Base-by-base conservation (phyloP, 2,888 invertebrate species). In the Phengaris arion region DNA sequence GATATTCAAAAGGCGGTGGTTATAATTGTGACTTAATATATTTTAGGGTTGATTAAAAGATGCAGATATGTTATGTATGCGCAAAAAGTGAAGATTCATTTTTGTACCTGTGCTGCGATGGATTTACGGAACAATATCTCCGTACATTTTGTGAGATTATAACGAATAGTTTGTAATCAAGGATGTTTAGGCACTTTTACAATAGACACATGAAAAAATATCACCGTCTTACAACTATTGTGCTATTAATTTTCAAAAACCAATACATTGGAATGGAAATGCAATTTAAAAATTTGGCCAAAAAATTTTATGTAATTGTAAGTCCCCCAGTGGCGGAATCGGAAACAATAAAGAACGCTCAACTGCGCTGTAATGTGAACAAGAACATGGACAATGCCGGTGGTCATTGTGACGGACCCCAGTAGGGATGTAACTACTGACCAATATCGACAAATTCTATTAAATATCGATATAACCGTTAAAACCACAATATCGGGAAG, bases 261-360 rank as follows among this genome's bases (percentile, higher is more conserved):
- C 12, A 1, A 10, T 12, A 22, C 64, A 64, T 35, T 10, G 35
- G 64, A 35, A 64, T 6, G 35, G 64, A 35, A 64, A 45, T 35
- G 64, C 64, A 12, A 64, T 15, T 7, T 45, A 64, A 35, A 35
- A 88, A 90, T 88, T 90, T 87, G 79, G 81, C 83, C 89, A 89
- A 90, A 86, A 84, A 87, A 83, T 81, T 88, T 88, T 89, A 3
- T 2, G 35, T 35, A 88, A 89, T 91, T 88, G 87, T 83, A 86
- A 85, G 86, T 89, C 91, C 91, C 89, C 91, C 91, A 88, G 88
- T 88, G 88, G 83, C 86, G 89, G 88, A 90, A 89, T 91, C 85
- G 89, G 89, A 92, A 93, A 93, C 92, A 93, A 93, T 93, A 93
- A 93, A 93, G 92, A 92, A 92, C 90, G 90, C 89, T 89, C 92